A percentile compares a stretch with the other conserved stretches of the same genome.
phyloP scores from a whole-genome alignment of 2,113 vertebrate species.

The Vombatus ursinus region DNA sequence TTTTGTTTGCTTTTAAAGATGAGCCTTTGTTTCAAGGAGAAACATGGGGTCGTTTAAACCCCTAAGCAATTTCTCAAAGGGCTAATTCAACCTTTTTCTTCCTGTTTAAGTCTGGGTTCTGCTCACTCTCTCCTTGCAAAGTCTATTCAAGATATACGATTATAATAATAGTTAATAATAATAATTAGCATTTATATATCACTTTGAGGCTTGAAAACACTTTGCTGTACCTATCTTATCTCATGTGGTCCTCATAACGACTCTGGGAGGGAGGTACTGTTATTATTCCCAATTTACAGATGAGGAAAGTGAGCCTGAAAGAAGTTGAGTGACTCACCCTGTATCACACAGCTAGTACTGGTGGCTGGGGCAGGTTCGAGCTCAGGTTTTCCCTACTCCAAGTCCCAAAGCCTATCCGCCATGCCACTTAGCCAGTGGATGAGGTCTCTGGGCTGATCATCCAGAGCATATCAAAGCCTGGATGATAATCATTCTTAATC shows the following conservation, averaged over 20 bases:
- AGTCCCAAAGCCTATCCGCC: not conserved
- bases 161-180: not conserved
- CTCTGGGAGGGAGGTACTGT: not conserved
- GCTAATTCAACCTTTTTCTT: not conserved
- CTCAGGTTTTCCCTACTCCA: too few relatives aligned
- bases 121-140: not conserved
- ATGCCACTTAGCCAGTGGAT: not conserved
- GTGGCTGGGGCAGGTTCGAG: not conserved
- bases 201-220: not conserved
- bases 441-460: not conserved
- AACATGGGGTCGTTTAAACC: not conserved
- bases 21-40: not conserved
- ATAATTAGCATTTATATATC: not conserved
- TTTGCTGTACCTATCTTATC: not conserved
- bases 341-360: not conserved
- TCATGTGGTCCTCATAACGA: not conserved
- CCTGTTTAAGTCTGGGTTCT: not conserved
- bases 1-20: not conserved
- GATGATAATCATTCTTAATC: not conserved
- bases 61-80: not conserved
- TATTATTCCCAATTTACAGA: not conserved
- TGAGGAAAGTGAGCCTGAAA: not conserved
- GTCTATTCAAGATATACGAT: not conserved
- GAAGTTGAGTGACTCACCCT: not conserved
- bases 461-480: not conserved